A percentile compares a stretch with the other conserved stretches of the same genome.
phyloP scores from a whole-genome alignment of 2,888 invertebrate species.

The Hemithea aestivaria region DNA sequence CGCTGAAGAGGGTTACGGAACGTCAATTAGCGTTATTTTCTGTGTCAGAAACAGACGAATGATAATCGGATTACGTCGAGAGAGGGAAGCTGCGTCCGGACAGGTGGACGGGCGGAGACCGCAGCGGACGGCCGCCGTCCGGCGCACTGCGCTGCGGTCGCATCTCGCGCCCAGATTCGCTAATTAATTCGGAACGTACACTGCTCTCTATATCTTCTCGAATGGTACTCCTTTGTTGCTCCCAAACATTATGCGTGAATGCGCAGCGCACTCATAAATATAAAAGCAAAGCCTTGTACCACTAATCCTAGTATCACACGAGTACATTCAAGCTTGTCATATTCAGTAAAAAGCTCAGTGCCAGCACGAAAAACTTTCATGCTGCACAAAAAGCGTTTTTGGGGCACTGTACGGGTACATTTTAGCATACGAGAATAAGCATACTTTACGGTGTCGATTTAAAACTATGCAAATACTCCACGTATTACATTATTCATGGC shows the following conservation, averaged over 20 bases:
- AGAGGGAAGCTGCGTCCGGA: slow-evolving; percentile 42
- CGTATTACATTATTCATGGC: slow-evolving; percentile 24
- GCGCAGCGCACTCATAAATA: slow-evolving; percentile 33
- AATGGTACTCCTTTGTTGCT: slow-evolving; percentile 20
- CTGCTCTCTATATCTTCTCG: slow-evolving; percentile 34
- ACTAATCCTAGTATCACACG: slow-evolving; percentile 15
- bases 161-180: slow-evolving; percentile 49
- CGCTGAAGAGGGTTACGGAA: slow-evolving; percentile 25
- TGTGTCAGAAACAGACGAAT: slow-evolving; percentile 43
- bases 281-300: slow-evolving; percentile 38
- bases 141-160: slow-evolving; percentile 49
- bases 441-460: slow-evolving; percentile 9
- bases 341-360: slow-evolving; percentile 4
- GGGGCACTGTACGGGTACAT: not conserved
- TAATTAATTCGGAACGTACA: slow-evolving; percentile 58
- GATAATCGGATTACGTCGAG: slow-evolving; percentile 53
- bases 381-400: slow-evolving; percentile 6
- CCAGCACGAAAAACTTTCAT: slow-evolving; percentile 1
- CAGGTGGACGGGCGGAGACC: slow-evolving; percentile 48
- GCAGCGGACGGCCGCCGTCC: slow-evolving; percentile 17
- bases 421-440: slow-evolving; percentile 1
- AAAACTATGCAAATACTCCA: slow-evolving; percentile 20
- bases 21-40: slow-evolving; percentile 44
- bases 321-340: slow-evolving; percentile 6
- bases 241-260: slow-evolving; percentile 11